Evolutionary conservation across 2,888 invertebrate species (phyloP).

Genomic region (Lepidocyrtinus sp.): DNA sequence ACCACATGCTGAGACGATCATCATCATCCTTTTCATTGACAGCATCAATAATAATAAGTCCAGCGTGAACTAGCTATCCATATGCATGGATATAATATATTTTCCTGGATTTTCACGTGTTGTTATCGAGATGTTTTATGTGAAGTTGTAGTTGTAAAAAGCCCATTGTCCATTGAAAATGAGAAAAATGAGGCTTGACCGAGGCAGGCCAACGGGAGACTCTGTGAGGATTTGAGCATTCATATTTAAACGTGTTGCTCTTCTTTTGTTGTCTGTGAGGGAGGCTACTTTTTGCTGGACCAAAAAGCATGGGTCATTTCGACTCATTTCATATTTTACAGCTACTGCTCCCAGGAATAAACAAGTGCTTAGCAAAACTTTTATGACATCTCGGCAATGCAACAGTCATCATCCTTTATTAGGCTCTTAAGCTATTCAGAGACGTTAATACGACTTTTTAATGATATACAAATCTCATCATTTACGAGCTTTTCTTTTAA

Average conservation of each 20-base stretch:
- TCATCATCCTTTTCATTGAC: conserved; percentile 33
- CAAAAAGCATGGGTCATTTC: background rate
- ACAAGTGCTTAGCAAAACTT: background rate
- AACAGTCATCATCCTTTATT: too few relatives aligned
- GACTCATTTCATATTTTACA: background rate
- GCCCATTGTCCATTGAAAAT: conserved; percentile 52
- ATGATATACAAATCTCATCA: background rate
- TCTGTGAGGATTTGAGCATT: background rate
- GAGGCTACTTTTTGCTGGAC: background rate
- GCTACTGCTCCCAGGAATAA: background rate
- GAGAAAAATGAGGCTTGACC: conserved; percentile 17
- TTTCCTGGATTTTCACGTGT: background rate
- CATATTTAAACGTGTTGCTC: background rate
- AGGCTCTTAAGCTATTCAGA: too few relatives aligned
- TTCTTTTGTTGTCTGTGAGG: background rate
- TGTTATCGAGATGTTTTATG: background rate
- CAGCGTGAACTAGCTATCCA: background rate
- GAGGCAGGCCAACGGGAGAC: background rate
- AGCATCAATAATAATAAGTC: conserved; percentile 13
- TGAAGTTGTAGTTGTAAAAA: background rate
- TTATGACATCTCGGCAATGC: too few relatives aligned
- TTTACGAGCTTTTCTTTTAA: background rate
- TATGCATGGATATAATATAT: too few relatives aligned
- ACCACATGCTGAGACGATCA: conserved; percentile 48
- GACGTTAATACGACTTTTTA: too few relatives aligned